Evolutionary conservation across 2,113 vertebrate species (phyloP).

Genomic region (Takifugu flavidus): DNA sequence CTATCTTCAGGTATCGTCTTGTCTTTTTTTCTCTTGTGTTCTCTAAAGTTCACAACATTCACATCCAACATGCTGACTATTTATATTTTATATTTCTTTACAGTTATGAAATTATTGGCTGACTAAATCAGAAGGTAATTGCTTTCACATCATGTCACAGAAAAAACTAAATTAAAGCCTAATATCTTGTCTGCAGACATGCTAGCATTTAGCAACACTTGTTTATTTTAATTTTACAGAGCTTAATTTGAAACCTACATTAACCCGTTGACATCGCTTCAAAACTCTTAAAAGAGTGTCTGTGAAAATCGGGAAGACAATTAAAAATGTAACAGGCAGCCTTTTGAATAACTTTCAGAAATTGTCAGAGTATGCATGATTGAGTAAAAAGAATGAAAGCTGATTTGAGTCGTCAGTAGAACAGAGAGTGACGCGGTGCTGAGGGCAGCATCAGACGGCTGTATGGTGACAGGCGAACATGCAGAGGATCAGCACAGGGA

Average conservation of each 20-base stretch:
- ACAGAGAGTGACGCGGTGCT: conserved; percentile 7
- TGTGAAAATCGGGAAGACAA: conserved; percentile 4
- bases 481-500: background rate
- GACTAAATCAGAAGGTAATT: no score
- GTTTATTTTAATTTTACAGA: conserved; percentile 4
- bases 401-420: conserved; percentile 18
- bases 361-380: conserved; percentile 13
- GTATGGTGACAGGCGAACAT: background rate
- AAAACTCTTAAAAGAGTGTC: conserved; percentile 1
- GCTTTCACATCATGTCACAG: no score
- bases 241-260: conserved; percentile 3
- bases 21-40: no score
- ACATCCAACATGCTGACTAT: no score
- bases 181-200: no score
- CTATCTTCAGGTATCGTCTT: no score
- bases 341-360: conserved; percentile 15
- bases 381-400: background rate
- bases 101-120: no score
- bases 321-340: conserved; percentile 19
- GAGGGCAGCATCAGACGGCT: conserved; percentile 7
- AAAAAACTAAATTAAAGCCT: no score
- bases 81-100: no score
- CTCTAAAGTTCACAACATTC: no score
- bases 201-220: no score
- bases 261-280: conserved; percentile 13